Evolutionary conservation across 2,888 invertebrate genomes (phyloP).

Genomic region (Lordiphosa andalusiaca): DNA sequence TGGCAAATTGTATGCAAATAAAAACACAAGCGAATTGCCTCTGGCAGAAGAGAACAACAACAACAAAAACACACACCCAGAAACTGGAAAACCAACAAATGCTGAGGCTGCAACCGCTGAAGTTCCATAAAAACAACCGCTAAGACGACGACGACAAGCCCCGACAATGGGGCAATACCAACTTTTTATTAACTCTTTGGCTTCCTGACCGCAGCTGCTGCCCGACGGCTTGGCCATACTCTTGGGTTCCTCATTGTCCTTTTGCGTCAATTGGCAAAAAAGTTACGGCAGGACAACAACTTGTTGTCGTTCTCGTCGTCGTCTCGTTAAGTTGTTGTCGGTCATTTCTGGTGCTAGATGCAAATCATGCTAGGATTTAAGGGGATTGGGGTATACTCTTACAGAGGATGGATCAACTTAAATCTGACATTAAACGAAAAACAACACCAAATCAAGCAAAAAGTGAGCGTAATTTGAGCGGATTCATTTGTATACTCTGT

Average conservation of each 20-base stretch:
- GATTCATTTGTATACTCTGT: too few species aligned
- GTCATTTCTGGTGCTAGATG: slow-evolving; percentile 41
- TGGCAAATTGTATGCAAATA: slow-evolving; percentile 71
- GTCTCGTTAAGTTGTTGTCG: slow-evolving; percentile 33
- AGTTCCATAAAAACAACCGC: slow-evolving; percentile 35
- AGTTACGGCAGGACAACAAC: slow-evolving; percentile 40
- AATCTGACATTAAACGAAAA: background rate
- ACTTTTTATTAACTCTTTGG: slow-evolving; percentile 71
- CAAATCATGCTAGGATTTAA: slow-evolving; percentile 19
- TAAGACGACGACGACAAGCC: background rate
- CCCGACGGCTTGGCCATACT: slow-evolving; percentile 5
- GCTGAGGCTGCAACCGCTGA: slow-evolving; percentile 53
- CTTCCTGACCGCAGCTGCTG: slow-evolving; percentile 34
- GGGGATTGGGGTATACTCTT: background rate
- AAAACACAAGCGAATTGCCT: slow-evolving; percentile 30
- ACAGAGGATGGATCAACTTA: background rate
- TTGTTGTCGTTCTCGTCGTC: slow-evolving; percentile 45
- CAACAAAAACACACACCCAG: slow-evolving; percentile 5
- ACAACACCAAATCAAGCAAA: too few species aligned
- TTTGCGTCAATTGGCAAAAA: slow-evolving; percentile 29
- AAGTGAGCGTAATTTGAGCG: too few species aligned
- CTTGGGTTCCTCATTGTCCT: slow-evolving; percentile 27
- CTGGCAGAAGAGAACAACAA: slow-evolving; percentile 36
- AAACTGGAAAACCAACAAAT: slow-evolving; percentile 21
- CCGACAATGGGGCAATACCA: slow-evolving; percentile 40